Evolutionary conservation across 2,797 vertebrate species (phyloP).

Genomic region (Paedocypris micromegethes): DNA sequence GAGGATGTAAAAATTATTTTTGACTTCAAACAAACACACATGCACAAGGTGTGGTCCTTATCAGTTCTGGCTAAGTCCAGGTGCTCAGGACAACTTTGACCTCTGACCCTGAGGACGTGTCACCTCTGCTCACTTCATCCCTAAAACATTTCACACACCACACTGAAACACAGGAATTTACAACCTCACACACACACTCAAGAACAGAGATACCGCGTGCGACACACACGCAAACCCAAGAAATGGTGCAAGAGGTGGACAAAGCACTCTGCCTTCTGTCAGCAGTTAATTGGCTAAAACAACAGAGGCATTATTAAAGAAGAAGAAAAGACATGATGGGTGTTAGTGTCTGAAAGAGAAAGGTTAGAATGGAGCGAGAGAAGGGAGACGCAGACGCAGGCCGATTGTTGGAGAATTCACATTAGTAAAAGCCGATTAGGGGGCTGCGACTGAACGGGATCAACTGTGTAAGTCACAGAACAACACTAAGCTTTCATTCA

Average conservation of each 20-base stretch:
- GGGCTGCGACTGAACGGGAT: conserved; percentile 76
- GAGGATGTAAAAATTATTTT: background rate
- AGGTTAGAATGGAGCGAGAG: conserved; percentile 68
- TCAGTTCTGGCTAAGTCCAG: conserved; percentile 20
- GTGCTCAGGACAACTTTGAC: conserved; percentile 33
- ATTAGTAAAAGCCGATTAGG: conserved; percentile 82
- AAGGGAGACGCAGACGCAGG: conserved; percentile 69
- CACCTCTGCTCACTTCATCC: conserved; percentile 34
- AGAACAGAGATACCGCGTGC: no score
- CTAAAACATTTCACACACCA: conserved; percentile 20
- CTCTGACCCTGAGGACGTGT: conserved; percentile 32
- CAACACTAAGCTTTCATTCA: conserved; percentile 83
- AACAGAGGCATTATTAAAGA: conserved; percentile 30
- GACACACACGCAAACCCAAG: conserved; percentile 6
- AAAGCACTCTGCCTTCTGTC: conserved; percentile 15
- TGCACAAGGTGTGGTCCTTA: conserved; percentile 22
- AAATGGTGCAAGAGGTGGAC: background rate
- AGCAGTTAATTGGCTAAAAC: conserved; percentile 45
- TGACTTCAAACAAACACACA: conserved; percentile 2
- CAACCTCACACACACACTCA: conserved; percentile 15
- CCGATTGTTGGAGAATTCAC: conserved; percentile 79
- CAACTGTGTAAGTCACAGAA: conserved; percentile 72
- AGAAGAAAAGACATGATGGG: conserved; percentile 37
- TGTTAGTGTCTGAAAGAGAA: conserved; percentile 51
- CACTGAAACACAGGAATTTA: conserved; percentile 30